Percentiles rank a stretch among this genome's conserved stretches.
These are phyloP conservation scores for Psophia crepitans DNA, from an alignment of 2,113 vertebrate species.

Conservation along the genomic window DNA sequence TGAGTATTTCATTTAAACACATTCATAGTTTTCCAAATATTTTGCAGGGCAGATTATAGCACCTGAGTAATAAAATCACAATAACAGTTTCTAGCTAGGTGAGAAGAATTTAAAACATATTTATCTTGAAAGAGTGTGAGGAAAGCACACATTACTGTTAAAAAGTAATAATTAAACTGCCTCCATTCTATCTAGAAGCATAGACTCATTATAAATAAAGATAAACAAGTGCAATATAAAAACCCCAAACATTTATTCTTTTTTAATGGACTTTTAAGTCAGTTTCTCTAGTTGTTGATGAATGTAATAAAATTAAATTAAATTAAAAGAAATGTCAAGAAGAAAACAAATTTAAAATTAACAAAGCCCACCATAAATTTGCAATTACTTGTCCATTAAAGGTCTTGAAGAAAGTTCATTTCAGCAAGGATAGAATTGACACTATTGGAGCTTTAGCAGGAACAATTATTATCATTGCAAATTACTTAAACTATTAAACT, in stretches of 20 bases:
- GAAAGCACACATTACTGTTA: conserved; percentile 42
- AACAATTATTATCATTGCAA: conserved; percentile 76
- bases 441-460: conserved; percentile 45
- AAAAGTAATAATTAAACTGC: conserved; percentile 66
- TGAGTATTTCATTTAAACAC: background rate
- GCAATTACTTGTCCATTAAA: conserved; percentile 69
- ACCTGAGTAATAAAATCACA: conserved; percentile 3
- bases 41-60: conserved; percentile 6
- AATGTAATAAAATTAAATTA: conserved; percentile 74
- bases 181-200: conserved; percentile 31
- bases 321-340: conserved; percentile 74
- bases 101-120: conserved; percentile 52
- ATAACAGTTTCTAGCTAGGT: conserved; percentile 20
- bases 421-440: conserved; percentile 44
- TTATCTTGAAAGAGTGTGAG: conserved; percentile 36
- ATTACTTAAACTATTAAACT: conserved; percentile 80
- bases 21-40: conserved; percentile 44
- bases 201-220: conserved; percentile 73
- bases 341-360: conserved; percentile 75
- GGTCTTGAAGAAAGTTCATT: conserved; percentile 71
- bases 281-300: conserved; percentile 67
- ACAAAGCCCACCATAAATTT: conserved; percentile 70
- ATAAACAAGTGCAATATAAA: conserved; percentile 68
- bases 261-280: conserved; percentile 71
- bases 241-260: conserved; percentile 49